These are phyloP conservation scores for Hippasteria phrygiana DNA, from an alignment of 53 echinoderm and acorn worm genomes.

Conservation along the genomic window DNA sequence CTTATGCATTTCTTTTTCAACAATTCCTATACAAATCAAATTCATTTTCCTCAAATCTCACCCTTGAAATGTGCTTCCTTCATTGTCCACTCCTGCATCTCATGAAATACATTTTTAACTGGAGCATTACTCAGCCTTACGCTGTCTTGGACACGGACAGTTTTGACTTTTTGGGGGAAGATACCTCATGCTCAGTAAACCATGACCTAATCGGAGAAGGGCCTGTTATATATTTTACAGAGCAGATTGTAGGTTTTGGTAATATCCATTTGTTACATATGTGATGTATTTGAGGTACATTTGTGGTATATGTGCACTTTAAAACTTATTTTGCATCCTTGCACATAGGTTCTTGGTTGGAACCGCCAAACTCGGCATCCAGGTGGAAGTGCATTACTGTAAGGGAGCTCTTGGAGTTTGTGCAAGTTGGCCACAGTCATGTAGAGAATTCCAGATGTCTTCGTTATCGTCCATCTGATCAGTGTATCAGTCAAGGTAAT, in stretches of 20 bases:
- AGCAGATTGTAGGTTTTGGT: neutral
- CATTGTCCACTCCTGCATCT: no score
- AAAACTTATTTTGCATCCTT: neutral
- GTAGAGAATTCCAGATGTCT: slow-evolving; percentile 42
- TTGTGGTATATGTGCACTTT: neutral
- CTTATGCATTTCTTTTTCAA: neutral
- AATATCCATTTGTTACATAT: neutral
- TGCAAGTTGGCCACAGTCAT: slow-evolving; percentile 22
- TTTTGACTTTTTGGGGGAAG: no score
- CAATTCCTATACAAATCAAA: no score
- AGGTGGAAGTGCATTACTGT: neutral
- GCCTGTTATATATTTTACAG: neutral
- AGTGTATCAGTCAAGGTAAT: neutral
- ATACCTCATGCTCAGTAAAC: no score
- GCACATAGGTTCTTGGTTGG: slow-evolving; percentile 37
- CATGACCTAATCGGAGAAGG: no score
- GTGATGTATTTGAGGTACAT: neutral
- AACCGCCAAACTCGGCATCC: neutral
- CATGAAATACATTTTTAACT: no score
- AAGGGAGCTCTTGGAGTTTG: neutral
- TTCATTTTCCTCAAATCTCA: no score
- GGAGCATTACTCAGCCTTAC: no score
- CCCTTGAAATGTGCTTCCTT: no score
- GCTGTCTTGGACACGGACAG: no score
- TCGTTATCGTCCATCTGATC: neutral